These are phyloP conservation scores for Leuctra nigra DNA, from an alignment of 2,888 invertebrate genomes.

Conservation along the genomic window DNA sequence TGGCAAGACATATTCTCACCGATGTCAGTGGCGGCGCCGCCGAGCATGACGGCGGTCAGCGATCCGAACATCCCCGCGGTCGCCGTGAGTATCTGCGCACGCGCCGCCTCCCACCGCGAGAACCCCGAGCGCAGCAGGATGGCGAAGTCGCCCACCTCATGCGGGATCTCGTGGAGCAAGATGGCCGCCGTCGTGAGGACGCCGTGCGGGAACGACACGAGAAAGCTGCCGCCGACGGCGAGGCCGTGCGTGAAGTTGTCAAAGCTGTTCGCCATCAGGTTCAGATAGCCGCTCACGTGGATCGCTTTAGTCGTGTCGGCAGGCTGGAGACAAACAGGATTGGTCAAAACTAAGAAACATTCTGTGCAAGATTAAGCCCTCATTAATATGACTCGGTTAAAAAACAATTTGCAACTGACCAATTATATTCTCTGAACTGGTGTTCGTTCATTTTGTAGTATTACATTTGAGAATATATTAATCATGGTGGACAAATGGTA, in stretches of 20 bases:
- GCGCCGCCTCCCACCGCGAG: slow-evolving; percentile 88
- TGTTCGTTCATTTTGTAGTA: no score
- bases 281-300: slow-evolving; percentile 67
- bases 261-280: slow-evolving; percentile 91
- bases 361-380: no score
- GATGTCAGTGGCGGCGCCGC: slow-evolving; percentile 71
- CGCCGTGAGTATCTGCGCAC: slow-evolving; percentile 88
- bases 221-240: slow-evolving; percentile 95
- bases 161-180: slow-evolving; percentile 93
- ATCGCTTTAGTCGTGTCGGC: slow-evolving; percentile 21
- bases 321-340: no score
- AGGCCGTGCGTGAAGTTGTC: slow-evolving; percentile 99
- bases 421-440: no score
- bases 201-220: slow-evolving; percentile 86
- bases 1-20: slow-evolving; percentile 46
- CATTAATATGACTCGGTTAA: no score
- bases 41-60: slow-evolving; percentile 73
- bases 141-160: slow-evolving; percentile 98
- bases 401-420: no score
- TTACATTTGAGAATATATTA: no score
- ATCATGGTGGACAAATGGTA: no score
- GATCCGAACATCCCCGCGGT: slow-evolving; percentile 85
- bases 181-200: slow-evolving; percentile 91
- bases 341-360: no score
- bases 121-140: slow-evolving; percentile 91